Base-by-base conservation (phyloP, 1,140 invertebrate species). In the Aphelenchoides avenae region DNA sequence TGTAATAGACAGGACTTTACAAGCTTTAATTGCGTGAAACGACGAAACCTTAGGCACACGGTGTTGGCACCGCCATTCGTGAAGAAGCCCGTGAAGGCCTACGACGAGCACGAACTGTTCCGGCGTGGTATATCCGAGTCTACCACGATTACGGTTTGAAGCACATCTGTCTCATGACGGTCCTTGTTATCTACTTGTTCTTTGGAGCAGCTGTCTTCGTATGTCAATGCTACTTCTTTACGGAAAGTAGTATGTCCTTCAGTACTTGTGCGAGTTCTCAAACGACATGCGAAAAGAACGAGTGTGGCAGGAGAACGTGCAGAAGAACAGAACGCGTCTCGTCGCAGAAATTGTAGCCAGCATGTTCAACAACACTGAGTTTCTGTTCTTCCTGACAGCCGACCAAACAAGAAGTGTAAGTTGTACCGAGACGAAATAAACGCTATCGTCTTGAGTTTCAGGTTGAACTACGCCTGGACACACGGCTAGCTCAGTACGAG, bases 111-210 rank as follows among this genome's bases (percentile, higher is more conserved):
- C 31, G 57, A 29, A 63, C 41, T 24, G 33, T 56, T 2, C 65
- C 65, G 3, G 26, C 42, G 44, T 67, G 65, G 65, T 22, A 64
- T 7, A 43, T 40, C n/a, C 34, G 52, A 24, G 37, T 61, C 18
- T 71, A 70, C 41, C 68, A 70, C 50, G 53, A 68, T 18, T 70
- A 68, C 31, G 68, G 68, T 18, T 39, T 71, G 1, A 71, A 71
- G 50, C 68, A 71, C 40, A 33, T 68, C 13, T 44, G 40, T 24
- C 57, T 71, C 24, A 51, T 71, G 29, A 5, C 31, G 7, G 33
- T 73, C 26, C 61, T 71, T 5, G 42, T 67, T 31, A 20, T 67
- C 30, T 71, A 73, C 51, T 57, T 67, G 39, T 73, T 71, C 40
- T 33, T 71, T 5, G 68, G 68, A 11, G 68, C 68, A 15, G 50